phyloP scores from a whole-genome alignment of 2,797 vertebrate genomes.

The Limosa lapponica region DNA sequence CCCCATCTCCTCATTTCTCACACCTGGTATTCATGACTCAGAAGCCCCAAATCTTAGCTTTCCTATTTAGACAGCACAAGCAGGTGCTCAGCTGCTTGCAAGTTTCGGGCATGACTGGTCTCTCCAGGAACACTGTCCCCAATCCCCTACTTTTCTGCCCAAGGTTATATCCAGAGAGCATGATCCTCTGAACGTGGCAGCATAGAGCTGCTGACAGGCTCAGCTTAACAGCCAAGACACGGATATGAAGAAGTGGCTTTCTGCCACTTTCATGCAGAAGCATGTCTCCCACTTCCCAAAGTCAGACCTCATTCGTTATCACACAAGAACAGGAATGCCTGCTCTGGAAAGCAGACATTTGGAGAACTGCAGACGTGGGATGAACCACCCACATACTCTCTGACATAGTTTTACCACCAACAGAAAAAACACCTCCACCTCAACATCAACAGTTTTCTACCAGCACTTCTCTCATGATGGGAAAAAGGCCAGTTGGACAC shows the following conservation, averaged over 20 bases:
- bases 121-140: neutral
- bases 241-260: neutral
- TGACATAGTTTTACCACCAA: neutral
- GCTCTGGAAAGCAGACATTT: neutral
- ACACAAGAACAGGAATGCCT: neutral
- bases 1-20: neutral
- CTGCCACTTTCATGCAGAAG: neutral
- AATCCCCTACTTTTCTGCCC: neutral
- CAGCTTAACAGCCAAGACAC: neutral
- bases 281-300: neutral
- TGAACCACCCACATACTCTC: neutral
- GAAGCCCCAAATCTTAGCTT: neutral
- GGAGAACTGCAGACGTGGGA: neutral
- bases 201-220: neutral
- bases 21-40: neutral
- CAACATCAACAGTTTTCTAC: neutral
- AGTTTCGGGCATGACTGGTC: neutral
- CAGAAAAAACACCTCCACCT: neutral
- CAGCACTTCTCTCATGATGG: neutral
- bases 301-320: neutral
- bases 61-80: neutral
- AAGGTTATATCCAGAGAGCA: neutral
- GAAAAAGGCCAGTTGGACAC: neutral
- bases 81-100: neutral
- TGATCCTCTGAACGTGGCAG: neutral